A percentile compares a stretch with the other conserved stretches of the same genome.
Conservation (phyloP, 2,113 vertebrate species). For the Peromyscus californicus region DNA sequence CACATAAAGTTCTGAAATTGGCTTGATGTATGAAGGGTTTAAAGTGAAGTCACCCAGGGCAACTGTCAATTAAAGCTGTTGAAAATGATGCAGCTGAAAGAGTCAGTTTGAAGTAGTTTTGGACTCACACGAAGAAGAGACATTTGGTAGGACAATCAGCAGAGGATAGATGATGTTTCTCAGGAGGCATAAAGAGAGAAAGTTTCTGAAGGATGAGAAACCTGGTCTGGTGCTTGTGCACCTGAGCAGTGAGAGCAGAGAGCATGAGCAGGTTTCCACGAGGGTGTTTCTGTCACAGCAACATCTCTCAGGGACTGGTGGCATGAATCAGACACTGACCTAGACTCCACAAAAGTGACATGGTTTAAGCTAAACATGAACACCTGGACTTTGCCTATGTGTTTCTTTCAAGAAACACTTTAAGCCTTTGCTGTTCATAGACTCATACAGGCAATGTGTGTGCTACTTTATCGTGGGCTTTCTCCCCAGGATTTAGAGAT, state of each 20-base stretch:
- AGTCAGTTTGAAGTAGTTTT: background rate
- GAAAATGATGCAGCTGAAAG: background rate
- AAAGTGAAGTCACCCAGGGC: background rate
- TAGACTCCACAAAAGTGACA: background rate
- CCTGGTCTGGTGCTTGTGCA: no score
- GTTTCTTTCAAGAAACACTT: background rate
- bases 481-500: background rate
- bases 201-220: background rate
- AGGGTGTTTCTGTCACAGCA: background rate
- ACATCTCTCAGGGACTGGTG: rapidly evolving
- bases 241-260: no score
- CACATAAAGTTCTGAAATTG: background rate
- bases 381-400: background rate
- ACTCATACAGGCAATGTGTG: background rate
- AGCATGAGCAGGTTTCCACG: rapidly evolving
- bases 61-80: background rate
- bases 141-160: background rate
- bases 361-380: background rate
- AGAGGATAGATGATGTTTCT: no score
- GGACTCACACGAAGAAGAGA: background rate
- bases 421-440: background rate
- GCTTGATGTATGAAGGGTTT: background rate
- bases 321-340: rapidly evolving
- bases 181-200: background rate
- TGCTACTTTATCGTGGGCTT: background rate